Conservation (phyloP, 2,797 vertebrate species). For the Sphenopsis melanotis region DNA sequence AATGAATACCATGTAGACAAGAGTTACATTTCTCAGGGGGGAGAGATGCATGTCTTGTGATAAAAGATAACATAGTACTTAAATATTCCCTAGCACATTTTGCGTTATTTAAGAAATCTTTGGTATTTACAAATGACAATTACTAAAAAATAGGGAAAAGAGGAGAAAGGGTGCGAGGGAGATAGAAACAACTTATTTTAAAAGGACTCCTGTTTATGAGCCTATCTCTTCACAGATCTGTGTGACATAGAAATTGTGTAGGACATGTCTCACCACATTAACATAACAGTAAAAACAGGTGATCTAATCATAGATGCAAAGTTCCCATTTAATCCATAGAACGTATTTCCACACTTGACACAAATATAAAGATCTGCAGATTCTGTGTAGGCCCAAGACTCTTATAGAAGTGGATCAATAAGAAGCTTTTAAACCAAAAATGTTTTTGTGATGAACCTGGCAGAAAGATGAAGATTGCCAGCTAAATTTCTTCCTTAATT, state of each 20-base stretch:
- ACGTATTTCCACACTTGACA: not conserved
- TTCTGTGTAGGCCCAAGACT: not conserved
- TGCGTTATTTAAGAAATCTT: not conserved
- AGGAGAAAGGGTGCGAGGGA: not conserved
- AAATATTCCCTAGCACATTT: not conserved
- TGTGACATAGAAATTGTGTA: not conserved
- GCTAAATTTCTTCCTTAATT: not conserved
- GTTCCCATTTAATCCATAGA: not conserved
- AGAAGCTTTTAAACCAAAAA: not conserved
- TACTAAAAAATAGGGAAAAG: not conserved
- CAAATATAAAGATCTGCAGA: not conserved
- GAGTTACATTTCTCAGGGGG: not conserved
- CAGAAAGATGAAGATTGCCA: not conserved
- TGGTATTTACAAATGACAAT: not conserved
- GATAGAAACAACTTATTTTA: too few relatives aligned
- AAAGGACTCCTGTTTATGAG: too few relatives aligned
- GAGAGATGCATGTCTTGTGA: not conserved
- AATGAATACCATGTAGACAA: not conserved
- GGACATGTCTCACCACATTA: not conserved
- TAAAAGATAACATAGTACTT: not conserved
- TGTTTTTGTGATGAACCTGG: not conserved
- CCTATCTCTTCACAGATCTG: not conserved
- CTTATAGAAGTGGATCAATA: not conserved
- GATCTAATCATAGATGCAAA: accelerated
- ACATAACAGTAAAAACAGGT: not conserved